A percentile compares a stretch with the other conserved stretches of the same genome.
Evolutionary conservation across 2,797 vertebrate genomes (phyloP).

Genomic region (Echeneis naucrates): DNA sequence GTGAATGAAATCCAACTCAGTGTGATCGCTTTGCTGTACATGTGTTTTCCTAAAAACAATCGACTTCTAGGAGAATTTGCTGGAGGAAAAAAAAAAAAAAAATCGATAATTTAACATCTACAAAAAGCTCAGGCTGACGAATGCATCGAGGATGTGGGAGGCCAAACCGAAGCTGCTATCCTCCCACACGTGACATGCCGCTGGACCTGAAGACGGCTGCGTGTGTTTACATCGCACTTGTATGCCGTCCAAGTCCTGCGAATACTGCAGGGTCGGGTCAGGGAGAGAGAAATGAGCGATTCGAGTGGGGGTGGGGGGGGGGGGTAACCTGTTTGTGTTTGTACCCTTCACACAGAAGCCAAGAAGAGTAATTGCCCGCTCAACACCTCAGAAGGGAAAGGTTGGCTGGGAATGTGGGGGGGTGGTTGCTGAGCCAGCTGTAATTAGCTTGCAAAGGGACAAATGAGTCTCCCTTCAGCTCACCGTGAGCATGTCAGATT

Average conservation of each 20-base stretch:
- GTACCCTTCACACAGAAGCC: slow-evolving; percentile 79
- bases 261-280: slow-evolving; percentile 19
- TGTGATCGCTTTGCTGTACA: not conserved
- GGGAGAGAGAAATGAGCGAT: slow-evolving; percentile 29
- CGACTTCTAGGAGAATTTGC: not conserved
- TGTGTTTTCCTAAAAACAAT: not conserved
- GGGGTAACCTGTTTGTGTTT: slow-evolving; percentile 66
- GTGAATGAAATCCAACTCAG: not conserved
- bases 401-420: slow-evolving; percentile 72
- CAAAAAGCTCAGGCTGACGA: slow-evolving; percentile 22
- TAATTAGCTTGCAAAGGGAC: slow-evolving; percentile 76
- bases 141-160: slow-evolving; percentile 28
- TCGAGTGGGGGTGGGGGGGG: slow-evolving; percentile 33
- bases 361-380: slow-evolving; percentile 84
- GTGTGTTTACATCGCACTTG: slow-evolving; percentile 50
- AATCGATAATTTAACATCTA: not conserved
- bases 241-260: slow-evolving; percentile 36
- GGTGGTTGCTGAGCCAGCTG: slow-evolving; percentile 76
- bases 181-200: slow-evolving; percentile 41
- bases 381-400: slow-evolving; percentile 84
- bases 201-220: slow-evolving; percentile 44
- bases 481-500: slow-evolving; percentile 40
- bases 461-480: slow-evolving; percentile 68
- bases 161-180: slow-evolving; percentile 27
- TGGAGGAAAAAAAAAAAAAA: too few relatives aligned